A percentile compares a stretch with the other conserved stretches of the same genome.
Evolutionary conservation across 2,113 vertebrate genomes (phyloP).

Genomic region (Tichodroma muraria): DNA sequence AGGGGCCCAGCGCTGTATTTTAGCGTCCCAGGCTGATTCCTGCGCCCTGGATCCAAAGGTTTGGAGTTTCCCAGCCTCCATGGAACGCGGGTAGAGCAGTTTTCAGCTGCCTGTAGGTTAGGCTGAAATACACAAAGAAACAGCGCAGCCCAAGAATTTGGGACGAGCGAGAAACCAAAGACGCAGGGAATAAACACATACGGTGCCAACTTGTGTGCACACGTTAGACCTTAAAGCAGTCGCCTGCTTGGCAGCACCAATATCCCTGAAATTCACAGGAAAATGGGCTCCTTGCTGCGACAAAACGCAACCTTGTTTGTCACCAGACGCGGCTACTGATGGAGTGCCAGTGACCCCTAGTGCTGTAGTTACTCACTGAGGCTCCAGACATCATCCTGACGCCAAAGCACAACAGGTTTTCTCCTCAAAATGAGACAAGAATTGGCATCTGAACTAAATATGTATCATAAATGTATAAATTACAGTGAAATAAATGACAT

Average conservation of each 20-base stretch:
- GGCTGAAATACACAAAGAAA: background rate
- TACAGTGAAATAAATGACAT: background rate
- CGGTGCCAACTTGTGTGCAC: background rate
- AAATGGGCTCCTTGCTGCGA: background rate
- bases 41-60: background rate
- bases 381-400: fast-evolving
- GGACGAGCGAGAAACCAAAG: background rate
- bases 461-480: background rate
- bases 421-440: background rate
- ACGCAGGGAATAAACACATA: background rate
- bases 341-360: conserved; percentile 62
- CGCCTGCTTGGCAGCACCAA: background rate
- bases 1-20: background rate
- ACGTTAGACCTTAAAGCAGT: background rate
- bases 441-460: background rate
- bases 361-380: background rate
- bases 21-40: background rate
- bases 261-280: background rate
- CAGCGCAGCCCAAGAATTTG: background rate
- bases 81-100: background rate
- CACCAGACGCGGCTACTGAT: fast-evolving
- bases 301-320: fast-evolving
- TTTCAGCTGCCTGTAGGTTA: background rate
- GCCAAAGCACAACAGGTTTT: fast-evolving
- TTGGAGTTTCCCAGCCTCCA: background rate